Evolutionary conservation across 92 coral and sea anemone genomes (phyloP).

Genomic region (Heliopora coerulea): DNA sequence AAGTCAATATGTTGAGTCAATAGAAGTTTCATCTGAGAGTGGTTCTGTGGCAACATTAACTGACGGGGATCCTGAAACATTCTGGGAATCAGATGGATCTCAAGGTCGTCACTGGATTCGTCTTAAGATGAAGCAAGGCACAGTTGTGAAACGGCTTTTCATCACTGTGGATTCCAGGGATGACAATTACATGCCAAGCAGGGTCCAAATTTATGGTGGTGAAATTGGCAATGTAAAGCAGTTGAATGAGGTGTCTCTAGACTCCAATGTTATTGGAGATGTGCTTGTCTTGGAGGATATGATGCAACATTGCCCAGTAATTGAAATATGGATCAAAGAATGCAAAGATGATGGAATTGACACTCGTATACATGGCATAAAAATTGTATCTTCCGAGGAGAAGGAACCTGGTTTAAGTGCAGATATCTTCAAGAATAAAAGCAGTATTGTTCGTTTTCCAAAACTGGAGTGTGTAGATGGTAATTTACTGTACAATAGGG

Average conservation of each 20-base stretch:
- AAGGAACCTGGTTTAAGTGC: conserved; percentile 92
- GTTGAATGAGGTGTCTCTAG: conserved; percentile 74
- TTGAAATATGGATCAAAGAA: conserved; percentile 89
- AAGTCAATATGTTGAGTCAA: conserved; percentile 86
- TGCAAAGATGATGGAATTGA: conserved; percentile 99
- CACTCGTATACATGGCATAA: conserved; percentile 86
- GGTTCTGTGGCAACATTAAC: conserved; percentile 69
- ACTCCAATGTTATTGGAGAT: conserved; percentile 84
- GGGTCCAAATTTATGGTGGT: conserved; percentile 80
- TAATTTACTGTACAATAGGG: conserved; percentile 70
- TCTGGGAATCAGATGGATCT: conserved; percentile 98
- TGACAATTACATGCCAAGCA: conserved; percentile 97
- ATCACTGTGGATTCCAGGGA: conserved; percentile 85
- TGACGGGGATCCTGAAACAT: conserved; percentile 89
- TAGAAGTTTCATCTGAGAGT: conserved; percentile 90
- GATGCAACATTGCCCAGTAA: conserved; percentile 68
- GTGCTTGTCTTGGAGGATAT: conserved; percentile 73
- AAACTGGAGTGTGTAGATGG: conserved; percentile 87
- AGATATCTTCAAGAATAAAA: conserved; percentile 59
- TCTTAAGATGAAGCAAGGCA: conserved; percentile 80
- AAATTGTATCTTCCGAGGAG: conserved; percentile 85
- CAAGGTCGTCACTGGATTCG: conserved; percentile 98
- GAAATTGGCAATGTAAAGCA: conserved; percentile 69
- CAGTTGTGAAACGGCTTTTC: conserved; percentile 76
- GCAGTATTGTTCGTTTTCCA: conserved; percentile 66